A percentile compares a stretch with the other conserved stretches of the same genome.
phyloP scores from a whole-genome alignment of 1,140 invertebrate genomes.

The Vanessa tameamea region DNA sequence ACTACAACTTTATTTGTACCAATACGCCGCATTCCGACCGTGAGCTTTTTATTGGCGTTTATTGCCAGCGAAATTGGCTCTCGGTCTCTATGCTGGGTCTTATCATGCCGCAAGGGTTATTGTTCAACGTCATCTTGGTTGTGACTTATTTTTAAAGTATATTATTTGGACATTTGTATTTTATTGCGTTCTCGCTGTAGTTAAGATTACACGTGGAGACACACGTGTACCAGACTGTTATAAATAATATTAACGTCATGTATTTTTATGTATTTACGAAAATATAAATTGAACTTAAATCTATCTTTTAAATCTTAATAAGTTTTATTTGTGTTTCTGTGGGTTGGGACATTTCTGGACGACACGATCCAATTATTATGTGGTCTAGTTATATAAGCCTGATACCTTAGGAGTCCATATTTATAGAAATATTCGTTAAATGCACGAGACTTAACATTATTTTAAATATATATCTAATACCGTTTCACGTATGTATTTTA shows the following conservation, averaged over 20 bases:
- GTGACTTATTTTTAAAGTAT: constrained; percentile 39
- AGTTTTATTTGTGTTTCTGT: too few relatives aligned
- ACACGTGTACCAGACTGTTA: background rate
- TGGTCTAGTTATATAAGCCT: too few relatives aligned
- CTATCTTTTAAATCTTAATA: too few relatives aligned
- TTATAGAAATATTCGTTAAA: too few relatives aligned
- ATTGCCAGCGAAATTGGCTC: constrained; percentile 51
- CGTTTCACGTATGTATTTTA: background rate
- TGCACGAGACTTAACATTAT: background rate
- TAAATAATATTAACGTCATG: too few relatives aligned
- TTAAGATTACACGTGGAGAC: constrained; percentile 2
- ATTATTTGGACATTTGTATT: constrained; percentile 28
- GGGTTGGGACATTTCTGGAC: too few relatives aligned
- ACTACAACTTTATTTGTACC: constrained; percentile 71
- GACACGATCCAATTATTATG: too few relatives aligned
- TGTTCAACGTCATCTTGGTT: constrained; percentile 36
- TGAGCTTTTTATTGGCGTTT: constrained; percentile 53
- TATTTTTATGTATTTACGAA: too few relatives aligned
- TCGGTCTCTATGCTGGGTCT: constrained; percentile 41
- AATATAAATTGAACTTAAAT: too few relatives aligned
- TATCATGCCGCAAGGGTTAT: constrained; percentile 38
- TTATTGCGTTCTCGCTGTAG: constrained; percentile 10
- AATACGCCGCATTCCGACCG: constrained; percentile 53
- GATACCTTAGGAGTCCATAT: too few relatives aligned
- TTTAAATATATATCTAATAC: background rate